phyloP scores from a whole-genome alignment of 2,113 vertebrate species.

The Petromus typicus region DNA sequence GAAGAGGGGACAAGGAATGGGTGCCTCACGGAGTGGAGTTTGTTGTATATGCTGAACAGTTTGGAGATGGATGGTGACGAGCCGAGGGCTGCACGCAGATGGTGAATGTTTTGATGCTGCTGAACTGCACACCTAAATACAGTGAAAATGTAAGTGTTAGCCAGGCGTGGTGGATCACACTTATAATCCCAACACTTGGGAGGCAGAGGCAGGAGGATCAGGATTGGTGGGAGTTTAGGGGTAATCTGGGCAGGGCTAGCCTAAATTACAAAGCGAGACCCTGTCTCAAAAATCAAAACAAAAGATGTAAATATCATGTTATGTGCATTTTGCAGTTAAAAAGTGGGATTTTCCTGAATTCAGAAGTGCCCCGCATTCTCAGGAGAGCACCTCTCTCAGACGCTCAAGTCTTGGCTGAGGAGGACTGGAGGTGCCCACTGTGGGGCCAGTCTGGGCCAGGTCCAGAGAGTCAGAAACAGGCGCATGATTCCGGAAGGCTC shows the following conservation, averaged over 20 bases:
- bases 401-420: not conserved
- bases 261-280: too few relatives aligned
- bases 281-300: too few relatives aligned
- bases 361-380: not conserved
- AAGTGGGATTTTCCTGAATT: constrained; percentile 9
- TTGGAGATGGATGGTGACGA: not conserved
- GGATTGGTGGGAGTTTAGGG: too few relatives aligned
- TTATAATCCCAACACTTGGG: too few relatives aligned
- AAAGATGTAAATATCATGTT: not conserved
- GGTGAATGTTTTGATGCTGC: not conserved
- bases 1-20: not conserved
- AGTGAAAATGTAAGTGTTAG: not conserved
- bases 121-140: not conserved
- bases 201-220: too few relatives aligned
- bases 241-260: too few relatives aligned
- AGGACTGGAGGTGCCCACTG: not conserved
- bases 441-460: not conserved
- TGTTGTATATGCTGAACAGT: not conserved
- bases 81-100: not conserved
- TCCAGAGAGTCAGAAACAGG: not conserved
- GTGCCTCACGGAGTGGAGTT: not conserved
- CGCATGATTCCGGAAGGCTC: constrained; percentile 49
- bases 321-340: not conserved
- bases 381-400: not conserved
- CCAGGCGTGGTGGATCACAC: too few relatives aligned